Evolutionary conservation across 2,888 invertebrate genomes (phyloP), one percentile per base, ranked within the genome.

Genomic region (Unio pictorum): DNA sequence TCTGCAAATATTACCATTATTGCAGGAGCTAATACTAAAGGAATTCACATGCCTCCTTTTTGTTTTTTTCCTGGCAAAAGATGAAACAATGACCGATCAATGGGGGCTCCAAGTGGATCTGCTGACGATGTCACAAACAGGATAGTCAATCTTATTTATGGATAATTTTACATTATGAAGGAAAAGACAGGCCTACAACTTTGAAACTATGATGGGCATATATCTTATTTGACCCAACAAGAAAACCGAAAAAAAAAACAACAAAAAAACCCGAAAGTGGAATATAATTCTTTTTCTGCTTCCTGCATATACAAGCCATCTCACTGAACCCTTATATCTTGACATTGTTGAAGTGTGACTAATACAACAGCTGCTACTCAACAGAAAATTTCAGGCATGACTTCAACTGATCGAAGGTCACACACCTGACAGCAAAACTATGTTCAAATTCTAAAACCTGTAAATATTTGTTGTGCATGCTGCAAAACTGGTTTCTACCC

Each of bases 161-260:
- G 71, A 75, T 64, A 23, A 68, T 15, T 64, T 18, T 76, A 76
- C 66, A 3, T 76, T 26, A 69, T 69, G 17, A 65, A 7, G 55
- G 67, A 0, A 69, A 65, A 58, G 30, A 64, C 18, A 55, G 26
- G 7, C 23, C 62, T 3, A 55, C 30, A 20, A 64, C 68, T 5
- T 55, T 73, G 18, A 69, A 72, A 23, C 45, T 73, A 76, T 67
- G 69, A 76, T 66, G 73, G 73, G 5, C 75, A 76, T 28, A 73
- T 66, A 30, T 73, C 67, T 1, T 73, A 73, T 61, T n/a, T 71
- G 20, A 28, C 54, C 59, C 73, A 11, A 75, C 73, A 6, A 61
- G 72, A 8, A 66, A 71, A 20, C 58, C 67, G 7, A 74, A 23
- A 23, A 23, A 23, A 23, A 23, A 23, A 23, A 23, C 23, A 23